These are phyloP conservation scores for Parapsyche elsis DNA, from an alignment of 1,140 invertebrate genomes.

Conservation along the genomic window DNA sequence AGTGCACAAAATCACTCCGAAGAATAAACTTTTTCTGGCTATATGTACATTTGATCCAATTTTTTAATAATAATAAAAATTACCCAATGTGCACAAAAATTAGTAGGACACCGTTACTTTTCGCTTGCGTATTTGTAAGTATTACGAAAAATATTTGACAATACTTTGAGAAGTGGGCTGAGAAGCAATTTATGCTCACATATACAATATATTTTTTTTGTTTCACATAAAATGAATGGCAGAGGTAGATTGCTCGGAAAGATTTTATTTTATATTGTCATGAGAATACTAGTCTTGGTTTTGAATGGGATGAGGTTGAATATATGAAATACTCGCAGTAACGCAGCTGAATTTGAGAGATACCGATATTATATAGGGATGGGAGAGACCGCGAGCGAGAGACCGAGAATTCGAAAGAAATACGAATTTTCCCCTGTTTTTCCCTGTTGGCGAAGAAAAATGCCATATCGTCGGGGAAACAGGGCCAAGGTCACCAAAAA, in stretches of 20 bases:
- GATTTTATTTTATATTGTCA: constrained; percentile 26
- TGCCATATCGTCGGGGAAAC: not conserved
- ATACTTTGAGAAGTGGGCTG: not conserved
- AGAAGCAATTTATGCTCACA: not conserved
- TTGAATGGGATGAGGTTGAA: not conserved
- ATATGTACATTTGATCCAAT: too few relatives aligned
- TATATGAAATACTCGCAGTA: not conserved
- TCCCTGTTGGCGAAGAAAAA: constrained; percentile 9
- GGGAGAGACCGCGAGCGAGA: not conserved
- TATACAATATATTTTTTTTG: not conserved
- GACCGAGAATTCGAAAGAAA: constrained; percentile 4
- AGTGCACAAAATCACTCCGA: not conserved
- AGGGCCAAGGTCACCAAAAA: not conserved
- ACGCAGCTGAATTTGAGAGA: constrained; percentile 7
- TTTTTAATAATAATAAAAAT: too few relatives aligned
- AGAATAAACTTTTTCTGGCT: not conserved
- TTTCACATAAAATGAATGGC: not conserved
- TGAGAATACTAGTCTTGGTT: not conserved
- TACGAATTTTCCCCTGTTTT: not conserved
- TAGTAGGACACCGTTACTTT: too few relatives aligned
- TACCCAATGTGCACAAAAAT: too few relatives aligned
- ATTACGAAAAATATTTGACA: not conserved
- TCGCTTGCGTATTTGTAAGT: too few relatives aligned
- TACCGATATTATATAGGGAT: not conserved
- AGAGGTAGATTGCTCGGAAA: not conserved